Evolutionary conservation across 2,113 vertebrate species (phyloP).

Genomic region (Chaetorhynchus papuensis): DNA sequence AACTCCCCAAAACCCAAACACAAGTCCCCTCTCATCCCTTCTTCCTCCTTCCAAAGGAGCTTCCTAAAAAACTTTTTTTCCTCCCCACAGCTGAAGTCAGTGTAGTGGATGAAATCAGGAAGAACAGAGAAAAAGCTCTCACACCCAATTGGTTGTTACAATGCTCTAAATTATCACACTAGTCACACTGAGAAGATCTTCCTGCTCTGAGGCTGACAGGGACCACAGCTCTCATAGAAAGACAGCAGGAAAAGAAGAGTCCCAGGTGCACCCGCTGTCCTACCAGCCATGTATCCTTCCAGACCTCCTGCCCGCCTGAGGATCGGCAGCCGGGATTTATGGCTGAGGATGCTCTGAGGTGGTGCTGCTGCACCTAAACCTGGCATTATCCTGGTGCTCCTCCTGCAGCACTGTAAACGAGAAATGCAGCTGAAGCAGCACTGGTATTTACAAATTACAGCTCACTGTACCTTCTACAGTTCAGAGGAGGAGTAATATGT

Average conservation of each 20-base stretch:
- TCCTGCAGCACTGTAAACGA: background rate
- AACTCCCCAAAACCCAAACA: background rate
- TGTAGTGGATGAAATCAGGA: background rate
- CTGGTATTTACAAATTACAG: slow-evolving; percentile 19
- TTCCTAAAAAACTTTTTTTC: background rate
- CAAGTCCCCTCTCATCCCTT: background rate
- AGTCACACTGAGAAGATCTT: background rate
- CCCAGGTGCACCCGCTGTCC: background rate
- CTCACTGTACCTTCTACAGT: background rate
- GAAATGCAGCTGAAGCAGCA: background rate
- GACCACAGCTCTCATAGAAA: background rate
- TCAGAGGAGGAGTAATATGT: slow-evolving; percentile 20
- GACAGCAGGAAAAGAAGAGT: background rate
- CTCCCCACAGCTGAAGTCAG: background rate
- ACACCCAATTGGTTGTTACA: background rate
- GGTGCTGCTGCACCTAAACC: background rate
- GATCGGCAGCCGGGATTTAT: background rate
- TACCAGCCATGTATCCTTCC: rapidly evolving
- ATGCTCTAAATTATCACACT: background rate
- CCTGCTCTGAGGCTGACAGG: background rate
- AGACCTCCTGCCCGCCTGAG: rapidly evolving
- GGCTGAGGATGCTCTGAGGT: background rate
- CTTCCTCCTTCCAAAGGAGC: background rate
- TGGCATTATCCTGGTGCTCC: background rate
- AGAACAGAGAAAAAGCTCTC: background rate